Conservation (phyloP, 2,888 invertebrate genomes). For the Lycophotia porphyrea region DNA sequence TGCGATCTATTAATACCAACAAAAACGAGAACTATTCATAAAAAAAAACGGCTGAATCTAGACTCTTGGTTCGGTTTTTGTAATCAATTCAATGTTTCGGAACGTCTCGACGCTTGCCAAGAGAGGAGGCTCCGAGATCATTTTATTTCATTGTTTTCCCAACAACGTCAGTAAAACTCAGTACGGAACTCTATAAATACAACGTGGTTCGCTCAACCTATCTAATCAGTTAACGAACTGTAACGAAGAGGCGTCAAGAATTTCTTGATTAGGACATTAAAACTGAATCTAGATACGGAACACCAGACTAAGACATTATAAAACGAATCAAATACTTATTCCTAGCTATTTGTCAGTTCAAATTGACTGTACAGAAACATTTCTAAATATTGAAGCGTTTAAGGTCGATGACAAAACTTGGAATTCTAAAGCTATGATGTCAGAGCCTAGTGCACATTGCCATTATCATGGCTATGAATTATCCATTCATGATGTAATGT, state of each 20-base stretch:
- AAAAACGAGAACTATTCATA: slow-evolving; percentile 4
- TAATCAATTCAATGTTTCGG: slow-evolving; percentile 45
- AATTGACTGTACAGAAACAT: neutral
- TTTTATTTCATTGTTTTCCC: slow-evolving; percentile 54
- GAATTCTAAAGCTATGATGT: slow-evolving; percentile 51
- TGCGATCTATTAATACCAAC: slow-evolving; percentile 6
- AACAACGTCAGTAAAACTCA: slow-evolving; percentile 21
- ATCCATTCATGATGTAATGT: slow-evolving; percentile 65
- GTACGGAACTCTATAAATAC: slow-evolving; percentile 51
- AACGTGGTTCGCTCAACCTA: slow-evolving; percentile 36
- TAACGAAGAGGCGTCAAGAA: slow-evolving; percentile 69
- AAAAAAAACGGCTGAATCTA: slow-evolving; percentile 22
- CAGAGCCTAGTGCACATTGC: slow-evolving; percentile 54
- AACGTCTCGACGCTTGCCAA: slow-evolving; percentile 33
- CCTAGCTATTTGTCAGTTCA: slow-evolving; percentile 1
- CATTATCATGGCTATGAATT: slow-evolving; percentile 58
- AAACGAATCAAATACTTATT: slow-evolving; percentile 11
- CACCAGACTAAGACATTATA: slow-evolving; percentile 15
- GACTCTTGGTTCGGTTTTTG: slow-evolving; percentile 22
- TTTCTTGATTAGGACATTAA: slow-evolving; percentile 77
- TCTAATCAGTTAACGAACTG: slow-evolving; percentile 62
- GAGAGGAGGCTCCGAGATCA: slow-evolving; percentile 38
- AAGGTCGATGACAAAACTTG: slow-evolving; percentile 50
- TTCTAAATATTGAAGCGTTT: slow-evolving; percentile 14
- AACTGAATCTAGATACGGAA: slow-evolving; percentile 44